These are phyloP conservation scores for Ornithoptera alexandrae DNA, from an alignment of 2,888 invertebrate species.

Conservation along the genomic window DNA sequence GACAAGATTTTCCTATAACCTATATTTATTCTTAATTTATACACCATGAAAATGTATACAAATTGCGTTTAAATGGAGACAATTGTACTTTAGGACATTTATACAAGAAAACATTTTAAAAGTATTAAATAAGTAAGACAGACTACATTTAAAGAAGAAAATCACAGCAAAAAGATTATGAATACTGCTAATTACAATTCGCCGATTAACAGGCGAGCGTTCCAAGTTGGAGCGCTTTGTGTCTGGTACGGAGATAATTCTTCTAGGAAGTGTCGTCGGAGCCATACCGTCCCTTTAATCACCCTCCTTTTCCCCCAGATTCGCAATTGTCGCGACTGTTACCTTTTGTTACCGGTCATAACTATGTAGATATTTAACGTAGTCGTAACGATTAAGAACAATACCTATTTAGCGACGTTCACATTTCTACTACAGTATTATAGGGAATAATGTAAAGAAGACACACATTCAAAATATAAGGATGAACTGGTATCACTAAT, in stretches of 20 bases:
- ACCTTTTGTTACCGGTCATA: conserved; percentile 39
- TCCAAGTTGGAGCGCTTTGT: conserved; percentile 47
- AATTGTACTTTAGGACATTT: too few species aligned
- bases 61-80: too few species aligned
- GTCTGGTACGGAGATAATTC: conserved; percentile 55
- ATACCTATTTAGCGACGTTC: not conserved
- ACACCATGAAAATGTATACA: too few species aligned
- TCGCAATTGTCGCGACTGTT: conserved; percentile 36
- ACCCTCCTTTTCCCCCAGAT: conserved; percentile 22
- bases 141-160: not conserved
- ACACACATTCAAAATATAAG: not conserved
- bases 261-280: conserved; percentile 50
- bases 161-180: conserved; percentile 14
- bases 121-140: not conserved
- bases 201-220: conserved; percentile 49
- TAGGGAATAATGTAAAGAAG: not conserved
- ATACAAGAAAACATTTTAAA: not conserved
- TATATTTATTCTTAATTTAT: too few species aligned
- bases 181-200: conserved; percentile 48
- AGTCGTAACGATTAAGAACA: not conserved
- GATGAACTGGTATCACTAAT: not conserved
- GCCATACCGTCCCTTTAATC: conserved; percentile 32
- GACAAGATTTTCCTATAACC: not conserved
- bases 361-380: conserved; percentile 3
- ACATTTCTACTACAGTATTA: not conserved